These are phyloP conservation scores for Platygyra sinensis DNA, from an alignment of 64 coral and sea anemone species.

Conservation along the genomic window DNA sequence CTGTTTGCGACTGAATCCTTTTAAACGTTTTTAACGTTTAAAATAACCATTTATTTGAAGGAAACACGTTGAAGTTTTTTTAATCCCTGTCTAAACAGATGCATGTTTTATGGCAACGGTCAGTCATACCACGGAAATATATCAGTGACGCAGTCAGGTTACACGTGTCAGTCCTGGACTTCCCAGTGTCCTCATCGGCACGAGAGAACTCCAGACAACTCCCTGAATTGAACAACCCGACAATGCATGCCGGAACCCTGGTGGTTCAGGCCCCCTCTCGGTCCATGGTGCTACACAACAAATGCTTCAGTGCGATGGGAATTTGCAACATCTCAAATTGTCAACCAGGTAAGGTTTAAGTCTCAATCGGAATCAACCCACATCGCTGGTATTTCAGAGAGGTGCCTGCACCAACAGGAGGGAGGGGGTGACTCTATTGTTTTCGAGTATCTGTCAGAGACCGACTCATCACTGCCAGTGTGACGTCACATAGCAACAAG, in stretches of 20 bases:
- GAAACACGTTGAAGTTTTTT: neutral
- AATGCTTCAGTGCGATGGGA: constrained; percentile 76
- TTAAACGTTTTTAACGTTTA: neutral
- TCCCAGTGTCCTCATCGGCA: constrained; percentile 78
- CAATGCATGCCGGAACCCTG: constrained; percentile 91
- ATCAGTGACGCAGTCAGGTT: constrained; percentile 61
- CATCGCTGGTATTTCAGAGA: too few species aligned
- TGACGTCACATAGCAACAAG: too few species aligned
- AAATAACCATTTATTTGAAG: neutral
- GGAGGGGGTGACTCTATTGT: too few species aligned
- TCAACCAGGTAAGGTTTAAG: neutral
- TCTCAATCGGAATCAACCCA: too few species aligned
- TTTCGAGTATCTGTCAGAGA: too few species aligned
- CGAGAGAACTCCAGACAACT: constrained; percentile 26
- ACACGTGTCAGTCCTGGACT: constrained; percentile 71
- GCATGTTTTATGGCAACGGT: constrained; percentile 76
- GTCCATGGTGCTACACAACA: constrained; percentile 85
- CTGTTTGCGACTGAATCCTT: neutral
- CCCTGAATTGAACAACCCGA: constrained; percentile 60
- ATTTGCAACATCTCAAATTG: constrained; percentile 40
- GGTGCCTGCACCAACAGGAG: too few species aligned
- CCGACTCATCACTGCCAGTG: too few species aligned
- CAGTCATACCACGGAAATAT: constrained; percentile 70
- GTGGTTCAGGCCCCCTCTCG: constrained; percentile 70
- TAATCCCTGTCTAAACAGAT: neutral